Conservation (phyloP, 2,888 invertebrate species). For the Aleiodes alternator region DNA sequence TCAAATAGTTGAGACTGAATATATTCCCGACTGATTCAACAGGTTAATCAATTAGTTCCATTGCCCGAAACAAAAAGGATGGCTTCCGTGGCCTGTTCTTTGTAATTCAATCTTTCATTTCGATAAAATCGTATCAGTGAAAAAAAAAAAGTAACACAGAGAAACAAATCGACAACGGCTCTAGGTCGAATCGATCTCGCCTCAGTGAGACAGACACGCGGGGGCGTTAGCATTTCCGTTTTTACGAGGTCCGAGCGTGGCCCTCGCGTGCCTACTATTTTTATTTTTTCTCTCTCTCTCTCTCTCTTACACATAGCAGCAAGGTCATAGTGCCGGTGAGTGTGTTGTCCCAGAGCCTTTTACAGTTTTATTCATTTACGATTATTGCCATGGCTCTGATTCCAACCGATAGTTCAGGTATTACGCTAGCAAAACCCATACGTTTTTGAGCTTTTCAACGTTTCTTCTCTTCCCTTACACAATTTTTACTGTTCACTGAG, state of each 20-base stretch:
- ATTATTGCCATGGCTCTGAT: slow-evolving; percentile 60
- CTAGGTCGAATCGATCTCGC: neutral
- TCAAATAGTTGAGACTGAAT: too few relatives aligned
- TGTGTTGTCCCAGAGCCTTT: slow-evolving; percentile 49
- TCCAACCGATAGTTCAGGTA: slow-evolving; percentile 30
- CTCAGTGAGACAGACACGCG: slow-evolving; percentile 27
- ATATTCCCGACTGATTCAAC: too few relatives aligned
- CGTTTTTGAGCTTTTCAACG: neutral
- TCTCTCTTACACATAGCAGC: neutral
- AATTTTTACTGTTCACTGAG: slow-evolving; percentile 6
- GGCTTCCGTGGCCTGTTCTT: too few relatives aligned
- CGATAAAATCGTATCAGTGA: too few relatives aligned
- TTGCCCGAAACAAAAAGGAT: too few relatives aligned
- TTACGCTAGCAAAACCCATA: neutral
- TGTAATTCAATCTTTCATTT: too few relatives aligned
- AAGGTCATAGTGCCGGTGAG: slow-evolving; percentile 39
- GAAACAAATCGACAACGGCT: too few relatives aligned
- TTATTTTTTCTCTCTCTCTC: neutral
- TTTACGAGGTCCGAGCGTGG: slow-evolving; percentile 55
- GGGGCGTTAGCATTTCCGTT: slow-evolving; percentile 34
- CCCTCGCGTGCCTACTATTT: slow-evolving; percentile 53
- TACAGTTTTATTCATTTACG: slow-evolving; percentile 64
- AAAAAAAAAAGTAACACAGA: too few relatives aligned
- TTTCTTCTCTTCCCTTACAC: neutral
- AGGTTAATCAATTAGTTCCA: too few relatives aligned